Base-by-base conservation (phyloP, 2,113 vertebrate genomes). In the Nerophis lumbriciformis region DNA sequence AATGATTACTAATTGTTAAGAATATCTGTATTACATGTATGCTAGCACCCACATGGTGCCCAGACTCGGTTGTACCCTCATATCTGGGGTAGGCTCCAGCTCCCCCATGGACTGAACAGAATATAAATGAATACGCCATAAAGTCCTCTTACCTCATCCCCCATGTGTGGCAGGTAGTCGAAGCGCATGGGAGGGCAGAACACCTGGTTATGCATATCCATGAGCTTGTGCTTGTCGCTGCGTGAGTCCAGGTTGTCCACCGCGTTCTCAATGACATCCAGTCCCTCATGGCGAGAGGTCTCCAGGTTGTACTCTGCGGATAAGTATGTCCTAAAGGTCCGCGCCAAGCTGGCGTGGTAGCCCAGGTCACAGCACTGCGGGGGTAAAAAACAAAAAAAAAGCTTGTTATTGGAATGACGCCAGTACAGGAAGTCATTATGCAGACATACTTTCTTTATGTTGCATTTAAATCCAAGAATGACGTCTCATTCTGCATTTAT, bases 141-240 rank as follows among this genome's bases (percentile, higher is more conserved):
- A 12, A 12, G 42, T 15, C n/a, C 14, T 51, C 74, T 86, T 70
- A 98, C 97, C 94, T 99, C 97, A 0, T 99, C 97, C 39, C 94
- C 97, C 97, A 99, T 98, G 83, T 99, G 97, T 0, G 97, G 96
- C 85, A 98, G 93, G 86, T 95, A 99, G 84, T 99, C 97, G 0
- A 99, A 99, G 81, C 94, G 95, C 72, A 98, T 93, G 0, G 96
- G 97, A 0, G 96, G 97, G 68, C 97, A 99, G 92, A 99, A 99
- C 86, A 96, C 94, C 86, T 99, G 97, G 88, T 96, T 98, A 86
- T 94, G 94, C 93, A 99, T 96, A 87, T 99, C 97, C 97, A 99
- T 99, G 83, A 99, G 85, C 9, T 95, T 97, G 90, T 98, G 97
- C 83, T 99, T 99, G 92, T 99, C 97, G 0, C 95, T 97, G 13